A percentile compares a stretch with the other conserved stretches of the same genome.
Conservation (phyloP, 2,888 invertebrate genomes). For the Drosophila formosana region DNA sequence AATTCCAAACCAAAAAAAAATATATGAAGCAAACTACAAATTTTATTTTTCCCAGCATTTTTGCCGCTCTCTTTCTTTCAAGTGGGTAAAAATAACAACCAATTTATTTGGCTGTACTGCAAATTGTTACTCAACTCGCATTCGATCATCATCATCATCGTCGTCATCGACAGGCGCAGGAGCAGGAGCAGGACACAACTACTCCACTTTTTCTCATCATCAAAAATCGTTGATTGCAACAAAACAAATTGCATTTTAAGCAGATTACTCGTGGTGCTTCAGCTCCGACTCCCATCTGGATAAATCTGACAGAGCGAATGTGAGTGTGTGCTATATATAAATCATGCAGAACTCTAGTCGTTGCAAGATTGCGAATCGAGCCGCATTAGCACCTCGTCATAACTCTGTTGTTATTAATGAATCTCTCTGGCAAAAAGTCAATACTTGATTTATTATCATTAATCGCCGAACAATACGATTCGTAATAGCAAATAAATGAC, state of each 20-base stretch:
- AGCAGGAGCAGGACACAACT: conserved; percentile 15
- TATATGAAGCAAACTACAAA: conserved; percentile 66
- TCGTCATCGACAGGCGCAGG: conserved; percentile 38
- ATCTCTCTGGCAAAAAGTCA: conserved; percentile 32
- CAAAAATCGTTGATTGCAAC: conserved; percentile 81
- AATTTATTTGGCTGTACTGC: conserved; percentile 79
- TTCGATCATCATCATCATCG: conserved; percentile 64
- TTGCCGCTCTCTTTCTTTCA: conserved; percentile 30
- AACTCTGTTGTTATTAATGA: conserved; percentile 51
- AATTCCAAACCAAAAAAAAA: conserved; percentile 32
- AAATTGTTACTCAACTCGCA: conserved; percentile 76
- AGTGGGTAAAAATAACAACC: conserved; percentile 71
- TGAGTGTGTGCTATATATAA: conserved; percentile 60
- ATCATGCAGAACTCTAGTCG: conserved; percentile 69
- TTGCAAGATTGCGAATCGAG: conserved; percentile 36
- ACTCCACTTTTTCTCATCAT: conserved; percentile 60
- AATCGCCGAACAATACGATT: neutral
- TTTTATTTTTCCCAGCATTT: conserved; percentile 60
- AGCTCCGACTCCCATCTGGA: conserved; percentile 39
- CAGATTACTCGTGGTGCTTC: conserved; percentile 65
- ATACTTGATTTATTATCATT: conserved; percentile 3
- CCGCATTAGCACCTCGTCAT: conserved; percentile 59
- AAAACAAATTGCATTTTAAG: conserved; percentile 81
- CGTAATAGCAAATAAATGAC: conserved; percentile 1
- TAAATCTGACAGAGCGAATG: neutral